Evolutionary conservation across 2,888 invertebrate species (phyloP), one percentile per base, ranked within the genome.

Genomic region (Amorpha juglandis): DNA sequence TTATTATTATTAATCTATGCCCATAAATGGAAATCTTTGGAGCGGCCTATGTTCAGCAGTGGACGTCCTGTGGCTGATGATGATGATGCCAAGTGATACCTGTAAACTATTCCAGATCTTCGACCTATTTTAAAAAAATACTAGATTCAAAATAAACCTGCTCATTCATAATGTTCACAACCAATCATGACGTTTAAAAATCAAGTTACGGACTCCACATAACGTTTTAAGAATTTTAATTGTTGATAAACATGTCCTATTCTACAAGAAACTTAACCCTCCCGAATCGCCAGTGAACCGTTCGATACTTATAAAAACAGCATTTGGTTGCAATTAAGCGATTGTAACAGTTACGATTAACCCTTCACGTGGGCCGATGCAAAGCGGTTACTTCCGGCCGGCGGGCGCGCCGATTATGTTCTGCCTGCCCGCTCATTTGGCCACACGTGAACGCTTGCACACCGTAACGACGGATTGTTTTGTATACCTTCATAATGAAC

Each of bases 261-360:
- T 35, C 68, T 70, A 66, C 74, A 50, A 50, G 50, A 50, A 50
- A 19, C 50, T 50, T 50, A 74, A 73, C 79, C 74, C 58, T 65
- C 74, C 74, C 70, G 66, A 67, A 68, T 66, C 63, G 65, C 69
- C 67, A 68, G 51, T 69, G 69, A 72, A 76, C 73, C 68, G 66
- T 76, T 77, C 58, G 6, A 58, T 21, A 42, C 19, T 58, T 58
- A 58, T 19, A 42, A 58, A 45, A 58, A 64, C 78, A 79, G 78
- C 87, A 86, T 87, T 88, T 84, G 84, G 79, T 72, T 73, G 79
- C 84, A 89, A 89, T 90, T 89, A 89, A 76, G 69, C 71, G 73
- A 76, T 79, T 77, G 78, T 80, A 78, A 64, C 70, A 69, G 71
- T 79, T 77, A 75, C 74, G 74, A 79, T 77, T 71, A 75, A 74